Conservation (phyloP, 1,140 invertebrate species). For the Papilio polyxenes region DNA sequence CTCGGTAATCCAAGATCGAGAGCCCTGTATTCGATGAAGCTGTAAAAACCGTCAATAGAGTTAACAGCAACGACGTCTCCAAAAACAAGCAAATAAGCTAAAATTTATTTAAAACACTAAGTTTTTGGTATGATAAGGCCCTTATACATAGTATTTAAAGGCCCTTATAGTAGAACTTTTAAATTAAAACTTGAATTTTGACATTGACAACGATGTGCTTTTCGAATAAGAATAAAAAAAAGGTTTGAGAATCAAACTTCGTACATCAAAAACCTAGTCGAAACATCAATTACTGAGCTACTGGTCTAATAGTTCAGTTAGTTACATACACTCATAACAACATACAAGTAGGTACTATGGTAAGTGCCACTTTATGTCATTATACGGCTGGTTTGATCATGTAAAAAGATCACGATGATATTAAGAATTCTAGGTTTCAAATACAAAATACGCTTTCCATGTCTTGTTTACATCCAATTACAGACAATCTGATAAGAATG, state of each 20-base stretch:
- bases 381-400: not conserved
- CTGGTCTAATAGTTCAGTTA: not conserved
- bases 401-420: not conserved
- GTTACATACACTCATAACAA: not conserved
- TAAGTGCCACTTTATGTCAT: not conserved
- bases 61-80: too few relatives aligned
- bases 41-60: too few relatives aligned
- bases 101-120: too few relatives aligned
- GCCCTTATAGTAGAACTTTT: too few relatives aligned
- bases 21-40: too few relatives aligned
- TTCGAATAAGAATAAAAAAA: not conserved
- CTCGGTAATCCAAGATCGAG: too few relatives aligned
- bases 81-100: too few relatives aligned
- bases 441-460: not conserved
- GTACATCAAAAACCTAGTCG: not conserved
- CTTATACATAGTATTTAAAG: too few relatives aligned
- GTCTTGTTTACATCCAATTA: not conserved
- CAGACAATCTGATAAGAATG: not conserved
- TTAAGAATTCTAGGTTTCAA: not conserved
- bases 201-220: not conserved
- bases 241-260: not conserved
- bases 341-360: not conserved
- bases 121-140: too few relatives aligned
- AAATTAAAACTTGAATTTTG: not conserved
- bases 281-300: not conserved